Evolutionary conservation across 2,113 vertebrate species (phyloP).

Genomic region (Capricornis sumatraensis): DNA sequence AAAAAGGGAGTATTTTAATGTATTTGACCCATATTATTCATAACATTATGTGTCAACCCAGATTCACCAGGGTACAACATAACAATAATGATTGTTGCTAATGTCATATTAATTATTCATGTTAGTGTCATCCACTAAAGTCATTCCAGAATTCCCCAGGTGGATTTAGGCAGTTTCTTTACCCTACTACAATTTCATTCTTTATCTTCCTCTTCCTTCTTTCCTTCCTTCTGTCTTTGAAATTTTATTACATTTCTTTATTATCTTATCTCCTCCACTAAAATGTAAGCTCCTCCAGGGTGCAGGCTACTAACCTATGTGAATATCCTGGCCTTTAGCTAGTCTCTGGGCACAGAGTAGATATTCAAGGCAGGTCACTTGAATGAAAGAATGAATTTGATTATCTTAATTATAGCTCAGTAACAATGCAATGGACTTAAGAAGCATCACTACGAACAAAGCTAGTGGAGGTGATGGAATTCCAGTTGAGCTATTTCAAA

Average conservation of each 20-base stretch:
- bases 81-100: neutral
- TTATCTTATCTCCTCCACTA: neutral
- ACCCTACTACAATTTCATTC: neutral
- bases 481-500: too few species aligned
- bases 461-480: too few species aligned
- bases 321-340: neutral
- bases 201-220: neutral
- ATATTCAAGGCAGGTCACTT: neutral
- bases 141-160: conserved; percentile 11
- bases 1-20: neutral
- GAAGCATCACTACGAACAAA: too few species aligned
- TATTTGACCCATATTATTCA: neutral
- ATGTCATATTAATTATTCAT: conserved; percentile 47
- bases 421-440: neutral
- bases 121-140: neutral
- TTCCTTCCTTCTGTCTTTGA: neutral
- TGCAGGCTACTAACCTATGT: neutral
- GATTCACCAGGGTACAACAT: neutral
- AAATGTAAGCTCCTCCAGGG: neutral
- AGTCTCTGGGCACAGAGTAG: neutral
- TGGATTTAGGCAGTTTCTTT: neutral
- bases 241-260: neutral
- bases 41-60: neutral
- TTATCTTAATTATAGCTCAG: conserved; percentile 16
- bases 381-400: conserved; percentile 22